Base-by-base conservation (phyloP, 2,797 vertebrate species). In the Bradypodion pumilum region DNA sequence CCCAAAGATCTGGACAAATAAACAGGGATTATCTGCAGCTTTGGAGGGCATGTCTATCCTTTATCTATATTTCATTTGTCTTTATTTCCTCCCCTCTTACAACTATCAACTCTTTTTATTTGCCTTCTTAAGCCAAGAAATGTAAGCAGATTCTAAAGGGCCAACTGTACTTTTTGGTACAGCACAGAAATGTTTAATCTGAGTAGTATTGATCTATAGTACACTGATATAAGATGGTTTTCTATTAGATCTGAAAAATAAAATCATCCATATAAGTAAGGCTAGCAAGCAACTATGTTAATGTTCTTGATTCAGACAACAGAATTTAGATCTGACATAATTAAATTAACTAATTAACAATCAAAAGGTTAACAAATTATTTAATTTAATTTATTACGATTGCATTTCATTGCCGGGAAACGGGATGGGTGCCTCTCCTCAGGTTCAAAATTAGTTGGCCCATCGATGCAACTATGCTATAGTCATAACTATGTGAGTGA, bases 1-100 rank as follows among this genome's bases (percentile, higher is more conserved):
- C 83, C 65, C 90, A 91, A 85, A 91, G 84, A 77, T 80, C 29
- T 85, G 19, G 32, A 82, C 32, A 90, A 83, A 21, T 74, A 68
- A 87, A 75, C 35, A 74, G 59, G 16, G 88, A 77, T 75, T 86
- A 91, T 66, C 6, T 9, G 70, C 86, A 91, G 78, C 6, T 88
- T 88, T 80, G 3, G 59, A n/a, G 13, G 68, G 83, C 74, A 90
- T 68, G 35, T 35, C 80, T 82, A 44, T 19, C 62, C 25, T 76
- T 82, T 7, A 25, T 72, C 15, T 66, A 2, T 60, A 77, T 85
- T 86, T 90, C 42, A 16, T 49, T 90, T 89, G 79, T 73, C 52
- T 85, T 87, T 78, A 23, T 35, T 16, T 66, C 66, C 6, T 70
- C 23, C 25, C 40, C 23, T 29, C 83, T 83, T 84, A 62, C 35